Base-by-base conservation (phyloP, 2,888 invertebrate species). In the Deladenus siricidicola region DNA sequence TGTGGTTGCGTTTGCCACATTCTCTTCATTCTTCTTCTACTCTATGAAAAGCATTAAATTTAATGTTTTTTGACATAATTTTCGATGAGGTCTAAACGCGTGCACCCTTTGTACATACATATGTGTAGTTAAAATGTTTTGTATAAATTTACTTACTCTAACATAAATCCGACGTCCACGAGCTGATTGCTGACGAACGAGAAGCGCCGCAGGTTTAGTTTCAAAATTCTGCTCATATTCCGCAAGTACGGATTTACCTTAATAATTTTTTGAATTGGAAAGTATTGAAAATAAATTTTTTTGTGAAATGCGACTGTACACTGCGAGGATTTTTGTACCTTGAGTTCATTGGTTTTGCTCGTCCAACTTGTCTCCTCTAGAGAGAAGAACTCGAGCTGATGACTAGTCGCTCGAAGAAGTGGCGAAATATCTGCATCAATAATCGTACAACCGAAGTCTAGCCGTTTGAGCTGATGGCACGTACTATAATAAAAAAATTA, bases 341-440 rank as follows among this genome's bases (percentile, higher is more conserved):
- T 58, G 17, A 28, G 26, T 2, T 51, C 58, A 53, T 65, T n/a
- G 17, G 57, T 47, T 28, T 47, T 52, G 4, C 59, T 42, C 4
- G 48, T 48, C 69, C 70, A 72, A 47, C 55, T 60, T 4, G 56
- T 60, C 24, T 72, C 72, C 48, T 72, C 72, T 4, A 72, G 14
- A 1, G 70, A 67, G 10, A 69, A 52, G 19, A 50, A 28, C 26
- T 58, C 56, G 4, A 69, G 34, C 48, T 63, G 39, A 4, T 34
- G 29, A n/a, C 57, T 52, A 14, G 69, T 30, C 3, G 17, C 24
- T 4, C 62, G 42, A 6, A 69, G 51, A 6, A 69, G 26, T 10
- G 45, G 54, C 4, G 62, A 50, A 21, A 66, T 50, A 45, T 63
- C 63, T 21, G 56, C 68, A 39, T 62, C 50, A 4, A 66, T 47